Evolutionary conservation across 2,797 vertebrate genomes (phyloP).

Genomic region (Myripristis jacobus): DNA sequence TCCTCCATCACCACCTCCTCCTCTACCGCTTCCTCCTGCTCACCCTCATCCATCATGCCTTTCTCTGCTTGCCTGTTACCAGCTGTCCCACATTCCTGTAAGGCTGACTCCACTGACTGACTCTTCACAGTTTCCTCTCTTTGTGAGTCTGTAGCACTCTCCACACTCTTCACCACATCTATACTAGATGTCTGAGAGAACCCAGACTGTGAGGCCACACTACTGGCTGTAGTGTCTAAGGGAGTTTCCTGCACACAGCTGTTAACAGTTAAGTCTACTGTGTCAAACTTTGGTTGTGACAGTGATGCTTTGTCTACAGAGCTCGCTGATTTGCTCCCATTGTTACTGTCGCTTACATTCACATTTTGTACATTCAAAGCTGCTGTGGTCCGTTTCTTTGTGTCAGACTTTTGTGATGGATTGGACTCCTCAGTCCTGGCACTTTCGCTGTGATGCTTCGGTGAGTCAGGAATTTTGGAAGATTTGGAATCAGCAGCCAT

Average conservation of each 20-base stretch:
- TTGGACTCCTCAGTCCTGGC: slow-evolving; percentile 23
- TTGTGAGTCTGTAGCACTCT: slow-evolving; percentile 5
- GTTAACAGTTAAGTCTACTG: slow-evolving; percentile 43
- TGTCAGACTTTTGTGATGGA: slow-evolving; percentile 34
- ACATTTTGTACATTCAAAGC: slow-evolving; percentile 48
- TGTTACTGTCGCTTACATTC: slow-evolving; percentile 47
- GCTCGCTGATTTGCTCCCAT: slow-evolving; percentile 23
- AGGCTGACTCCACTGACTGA: background rate
- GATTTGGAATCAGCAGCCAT: slow-evolving; percentile 18
- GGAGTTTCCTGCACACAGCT: slow-evolving; percentile 61
- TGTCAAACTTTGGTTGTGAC: slow-evolving; percentile 48
- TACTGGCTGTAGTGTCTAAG: slow-evolving; percentile 29
- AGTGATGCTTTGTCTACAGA: slow-evolving; percentile 23
- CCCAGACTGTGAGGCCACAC: slow-evolving; percentile 55
- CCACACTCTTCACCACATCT: slow-evolving; percentile 27
- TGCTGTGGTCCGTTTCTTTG: slow-evolving; percentile 10
- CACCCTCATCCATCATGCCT: slow-evolving; percentile 2
- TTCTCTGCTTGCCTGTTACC: slow-evolving; percentile 30
- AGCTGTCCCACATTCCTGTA: background rate
- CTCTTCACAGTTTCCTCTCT: slow-evolving; percentile 33
- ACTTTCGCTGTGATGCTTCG: slow-evolving; percentile 13
- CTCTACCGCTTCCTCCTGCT: slow-evolving; percentile 48
- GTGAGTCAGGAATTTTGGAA: slow-evolving; percentile 30
- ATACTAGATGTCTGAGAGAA: slow-evolving; percentile 33
- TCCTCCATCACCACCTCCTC: slow-evolving; percentile 61